phyloP scores from a whole-genome alignment of 2,888 invertebrate species.

The Morpho achilles region DNA sequence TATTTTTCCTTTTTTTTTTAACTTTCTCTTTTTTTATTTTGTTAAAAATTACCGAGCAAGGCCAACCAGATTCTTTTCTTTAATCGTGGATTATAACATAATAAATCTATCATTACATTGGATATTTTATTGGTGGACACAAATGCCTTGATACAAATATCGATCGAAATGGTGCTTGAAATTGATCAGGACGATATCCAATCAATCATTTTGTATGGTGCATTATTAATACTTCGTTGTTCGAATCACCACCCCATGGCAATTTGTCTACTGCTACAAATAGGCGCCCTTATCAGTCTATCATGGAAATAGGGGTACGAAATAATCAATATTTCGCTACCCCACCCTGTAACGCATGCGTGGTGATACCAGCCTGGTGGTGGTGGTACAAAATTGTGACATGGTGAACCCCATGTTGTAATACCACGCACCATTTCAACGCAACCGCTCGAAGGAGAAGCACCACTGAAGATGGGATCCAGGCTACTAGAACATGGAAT shows the following conservation, averaged over 20 bases:
- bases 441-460: slow-evolving; percentile 39
- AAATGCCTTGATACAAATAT: slow-evolving; percentile 2
- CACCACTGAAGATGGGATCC: slow-evolving; percentile 29
- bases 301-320: slow-evolving; percentile 61
- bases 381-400: slow-evolving; percentile 59
- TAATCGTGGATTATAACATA: too few relatives aligned
- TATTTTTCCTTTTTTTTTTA: too few relatives aligned
- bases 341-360: slow-evolving; percentile 71
- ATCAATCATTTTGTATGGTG: slow-evolving; percentile 68
- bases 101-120: too few relatives aligned
- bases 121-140: too few relatives aligned
- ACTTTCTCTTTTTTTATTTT: too few relatives aligned
- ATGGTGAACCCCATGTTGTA: slow-evolving; percentile 49
- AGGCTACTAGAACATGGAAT: slow-evolving; percentile 21
- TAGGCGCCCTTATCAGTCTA: slow-evolving; percentile 62
- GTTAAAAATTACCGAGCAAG: too few relatives aligned
- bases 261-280: slow-evolving; percentile 65
- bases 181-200: slow-evolving; percentile 41
- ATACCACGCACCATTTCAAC: slow-evolving; percentile 59
- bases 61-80: too few relatives aligned
- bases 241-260: slow-evolving; percentile 51
- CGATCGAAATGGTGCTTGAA: slow-evolving; percentile 27
- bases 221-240: slow-evolving; percentile 66
- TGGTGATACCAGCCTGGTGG: slow-evolving; percentile 57
- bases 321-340: slow-evolving; percentile 69